Evolutionary conservation across 2,113 vertebrate genomes (phyloP), one percentile per base, ranked within the genome.

Genomic region (Takifugu flavidus): DNA sequence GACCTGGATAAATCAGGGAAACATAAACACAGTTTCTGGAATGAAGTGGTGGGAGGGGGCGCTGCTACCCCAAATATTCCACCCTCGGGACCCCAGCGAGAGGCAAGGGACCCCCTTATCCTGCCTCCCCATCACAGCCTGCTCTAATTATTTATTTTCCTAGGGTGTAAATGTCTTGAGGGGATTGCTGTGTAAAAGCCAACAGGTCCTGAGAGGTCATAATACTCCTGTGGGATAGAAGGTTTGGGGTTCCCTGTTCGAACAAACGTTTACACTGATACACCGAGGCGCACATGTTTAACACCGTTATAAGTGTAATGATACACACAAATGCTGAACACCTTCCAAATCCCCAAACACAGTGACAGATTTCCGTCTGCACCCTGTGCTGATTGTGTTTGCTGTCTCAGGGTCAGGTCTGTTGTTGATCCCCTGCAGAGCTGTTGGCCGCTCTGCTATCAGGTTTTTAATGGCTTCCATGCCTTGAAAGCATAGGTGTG

Each of bases 1-100:
- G 86, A 85, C 81, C 84, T 79, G 85, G 79, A 84, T 87, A 84
- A 84, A 87, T 87, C 83, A 86, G 71, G 65, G 83, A 77, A 87
- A 82, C 73, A 85, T 77, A 88, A 88, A 85, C 78, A 85, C 79
- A 66, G 68, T 79, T 78, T 82, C 65, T 77, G 29, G 64, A 74
- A 58, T 46, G 57, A 74, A 62, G 49, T 13, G 26, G 47, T 20
- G 49, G 70, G 71, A 60, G 67, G 80, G 67, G 65, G 56, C 14
- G 20, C 65, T 72, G 73, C 72, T 82, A 76, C 76, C 76, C 74
- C 66, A 79, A 83, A 86, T 80, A 77, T 85, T 62, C 79, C 49
- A 70, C 83, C 75, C 79, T 0, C 27, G 77, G 69, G 85, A 79
- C 59, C 51, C 58, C 45, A 45, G 60, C 26, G 5, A 77, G 68